Percentiles rank a stretch among this genome's conserved stretches.
Conservation (phyloP, 92 coral and sea anemone genomes). For the Epizoanthus scotinus region DNA sequence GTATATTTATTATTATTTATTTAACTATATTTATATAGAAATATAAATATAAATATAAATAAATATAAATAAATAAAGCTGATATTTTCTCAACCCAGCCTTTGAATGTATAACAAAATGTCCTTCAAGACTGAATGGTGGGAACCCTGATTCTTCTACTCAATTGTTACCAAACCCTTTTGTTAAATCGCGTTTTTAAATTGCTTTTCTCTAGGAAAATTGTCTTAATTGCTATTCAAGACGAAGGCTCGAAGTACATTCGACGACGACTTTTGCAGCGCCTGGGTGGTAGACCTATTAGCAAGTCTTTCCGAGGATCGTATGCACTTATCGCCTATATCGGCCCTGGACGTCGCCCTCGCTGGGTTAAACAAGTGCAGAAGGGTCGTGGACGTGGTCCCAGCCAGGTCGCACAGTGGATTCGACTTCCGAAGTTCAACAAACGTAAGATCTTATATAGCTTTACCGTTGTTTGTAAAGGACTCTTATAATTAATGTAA, state of each 20-base stretch:
- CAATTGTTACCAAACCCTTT: too few species aligned
- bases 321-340: constrained; percentile 20
- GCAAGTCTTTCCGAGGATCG: constrained; percentile 3
- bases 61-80: too few species aligned
- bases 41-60: too few species aligned
- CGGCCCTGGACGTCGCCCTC: constrained; percentile 26
- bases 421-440: constrained; percentile 22
- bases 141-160: too few species aligned
- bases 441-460: not conserved
- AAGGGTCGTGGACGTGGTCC: constrained; percentile 29
- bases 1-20: too few species aligned
- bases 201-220: constrained; percentile 5
- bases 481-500: too few species aligned
- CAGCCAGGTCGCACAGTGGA: constrained; percentile 26
- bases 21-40: too few species aligned
- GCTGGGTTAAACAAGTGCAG: constrained; percentile 21
- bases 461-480: not conserved
- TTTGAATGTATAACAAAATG: too few species aligned
- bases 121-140: too few species aligned
- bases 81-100: too few species aligned
- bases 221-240: constrained; percentile 22
- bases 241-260: constrained; percentile 29
- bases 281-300: constrained; percentile 18
- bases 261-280: not conserved
- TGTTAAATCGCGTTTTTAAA: too few species aligned